Conservation (phyloP, 2,888 invertebrate genomes). For the Spisula solida region DNA sequence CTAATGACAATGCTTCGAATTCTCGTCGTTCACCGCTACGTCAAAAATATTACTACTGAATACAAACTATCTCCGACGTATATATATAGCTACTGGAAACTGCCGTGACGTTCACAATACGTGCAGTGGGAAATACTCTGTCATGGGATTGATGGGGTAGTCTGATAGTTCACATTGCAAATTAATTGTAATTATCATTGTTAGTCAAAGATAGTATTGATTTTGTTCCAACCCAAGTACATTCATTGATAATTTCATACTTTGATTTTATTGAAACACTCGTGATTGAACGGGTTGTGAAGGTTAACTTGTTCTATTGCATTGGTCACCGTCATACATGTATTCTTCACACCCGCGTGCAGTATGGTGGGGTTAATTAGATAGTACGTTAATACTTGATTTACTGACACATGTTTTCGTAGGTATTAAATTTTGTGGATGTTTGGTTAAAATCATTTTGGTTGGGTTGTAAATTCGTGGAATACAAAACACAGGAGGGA, state of each 20-base stretch:
- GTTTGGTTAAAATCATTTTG: no score
- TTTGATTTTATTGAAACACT: background rate
- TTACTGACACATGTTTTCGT: no score
- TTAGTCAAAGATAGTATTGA: background rate
- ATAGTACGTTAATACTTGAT: no score
- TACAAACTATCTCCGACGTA: background rate
- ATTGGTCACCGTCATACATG: no score
- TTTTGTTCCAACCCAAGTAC: background rate
- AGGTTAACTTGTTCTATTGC: no score
- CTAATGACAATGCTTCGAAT: background rate
- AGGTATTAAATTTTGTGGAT: no score
- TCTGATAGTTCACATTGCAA: background rate
- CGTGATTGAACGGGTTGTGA: no score
- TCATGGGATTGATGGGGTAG: background rate
- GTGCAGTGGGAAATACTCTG: background rate
- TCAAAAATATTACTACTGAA: background rate
- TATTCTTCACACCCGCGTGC: no score
- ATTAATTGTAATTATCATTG: conserved; percentile 1
- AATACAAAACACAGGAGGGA: no score
- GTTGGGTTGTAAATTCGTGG: no score
- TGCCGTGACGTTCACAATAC: background rate
- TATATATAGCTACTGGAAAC: background rate
- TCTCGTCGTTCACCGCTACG: background rate
- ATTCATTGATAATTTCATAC: background rate
- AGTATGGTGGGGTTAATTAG: no score